phyloP scores from a whole-genome alignment of 2,113 vertebrate genomes.

The Microcebus murinus region DNA sequence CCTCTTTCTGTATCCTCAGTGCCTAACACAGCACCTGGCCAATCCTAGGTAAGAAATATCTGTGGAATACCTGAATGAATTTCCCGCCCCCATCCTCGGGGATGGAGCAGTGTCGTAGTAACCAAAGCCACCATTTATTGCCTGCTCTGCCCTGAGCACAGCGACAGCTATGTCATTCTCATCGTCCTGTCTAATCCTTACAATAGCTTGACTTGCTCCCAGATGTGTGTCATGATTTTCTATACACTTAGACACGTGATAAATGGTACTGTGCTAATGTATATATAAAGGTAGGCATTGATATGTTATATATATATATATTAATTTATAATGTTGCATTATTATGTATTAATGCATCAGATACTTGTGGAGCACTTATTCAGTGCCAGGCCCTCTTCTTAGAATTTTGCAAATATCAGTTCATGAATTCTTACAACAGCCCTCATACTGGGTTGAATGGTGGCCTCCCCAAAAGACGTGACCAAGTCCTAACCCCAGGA shows the following conservation, averaged over 20 bases:
- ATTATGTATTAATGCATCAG: too few species aligned
- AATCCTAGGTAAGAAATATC: background rate
- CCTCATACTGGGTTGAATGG: background rate
- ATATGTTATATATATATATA: background rate
- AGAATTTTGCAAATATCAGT: background rate
- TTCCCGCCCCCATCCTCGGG: too few species aligned
- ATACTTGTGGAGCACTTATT: background rate
- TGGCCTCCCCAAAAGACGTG: background rate
- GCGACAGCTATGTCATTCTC: background rate
- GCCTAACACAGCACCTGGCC: background rate
- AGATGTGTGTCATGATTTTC: background rate
- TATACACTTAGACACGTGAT: background rate
- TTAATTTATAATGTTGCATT: background rate
- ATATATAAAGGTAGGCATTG: background rate
- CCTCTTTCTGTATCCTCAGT: background rate
- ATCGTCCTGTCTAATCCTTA: background rate
- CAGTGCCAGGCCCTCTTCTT: background rate
- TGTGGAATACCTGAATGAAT: too few species aligned
- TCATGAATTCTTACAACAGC: background rate
- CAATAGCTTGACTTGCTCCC: background rate
- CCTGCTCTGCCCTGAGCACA: background rate
- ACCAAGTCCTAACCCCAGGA: rapidly evolving
- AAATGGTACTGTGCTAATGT: background rate
- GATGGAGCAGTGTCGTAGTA: too few species aligned
- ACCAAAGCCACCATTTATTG: background rate